Conservation (phyloP, 2,113 vertebrate species). For the Pelmatolapia mariae region DNA sequence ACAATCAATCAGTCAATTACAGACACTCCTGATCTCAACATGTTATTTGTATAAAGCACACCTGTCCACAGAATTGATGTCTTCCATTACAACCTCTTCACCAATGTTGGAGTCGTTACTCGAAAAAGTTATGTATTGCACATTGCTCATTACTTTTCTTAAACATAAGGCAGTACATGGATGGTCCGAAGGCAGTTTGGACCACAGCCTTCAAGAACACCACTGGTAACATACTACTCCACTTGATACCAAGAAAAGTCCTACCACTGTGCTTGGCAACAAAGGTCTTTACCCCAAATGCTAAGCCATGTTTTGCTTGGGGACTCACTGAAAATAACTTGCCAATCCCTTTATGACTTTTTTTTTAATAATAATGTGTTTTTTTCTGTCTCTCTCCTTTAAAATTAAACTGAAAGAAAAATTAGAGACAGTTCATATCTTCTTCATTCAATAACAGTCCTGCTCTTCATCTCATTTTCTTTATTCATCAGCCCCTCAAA, state of each 20-base stretch:
- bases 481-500: background rate
- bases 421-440: background rate
- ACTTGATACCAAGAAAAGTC: background rate
- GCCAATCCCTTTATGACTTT: background rate
- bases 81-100: background rate
- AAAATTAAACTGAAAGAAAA: background rate
- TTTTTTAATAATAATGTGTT: background rate
- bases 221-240: background rate
- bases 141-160: background rate
- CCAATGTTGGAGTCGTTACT: background rate
- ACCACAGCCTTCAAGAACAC: background rate
- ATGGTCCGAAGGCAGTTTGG: background rate
- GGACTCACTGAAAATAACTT: background rate
- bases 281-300: background rate
- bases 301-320: background rate
- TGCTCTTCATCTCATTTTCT: background rate
- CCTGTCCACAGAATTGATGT: no score
- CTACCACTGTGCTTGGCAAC: background rate
- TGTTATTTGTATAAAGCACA: no score
- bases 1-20: background rate
- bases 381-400: background rate
- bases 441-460: background rate
- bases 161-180: background rate
- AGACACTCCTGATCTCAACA: background rate
- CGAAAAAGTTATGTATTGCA: background rate